Conservation (phyloP, 23 tunicate genomes). For the Trididemnum clinides region DNA sequence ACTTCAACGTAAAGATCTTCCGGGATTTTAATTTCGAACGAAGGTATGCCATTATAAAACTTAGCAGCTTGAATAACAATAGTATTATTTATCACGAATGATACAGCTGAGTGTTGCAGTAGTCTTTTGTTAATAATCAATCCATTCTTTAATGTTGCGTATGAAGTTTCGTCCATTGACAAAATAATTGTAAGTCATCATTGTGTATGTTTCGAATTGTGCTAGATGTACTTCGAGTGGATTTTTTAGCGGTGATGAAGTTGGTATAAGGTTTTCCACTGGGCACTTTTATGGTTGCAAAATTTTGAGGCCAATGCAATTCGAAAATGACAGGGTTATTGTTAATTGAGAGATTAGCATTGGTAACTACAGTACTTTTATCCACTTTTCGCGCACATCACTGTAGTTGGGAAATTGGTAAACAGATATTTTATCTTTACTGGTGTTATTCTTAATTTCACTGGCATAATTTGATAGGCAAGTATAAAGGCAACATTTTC, state of each 20-base stretch:
- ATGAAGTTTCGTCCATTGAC: neutral
- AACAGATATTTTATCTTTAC: neutral
- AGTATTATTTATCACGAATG: neutral
- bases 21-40: neutral
- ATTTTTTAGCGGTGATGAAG: neutral
- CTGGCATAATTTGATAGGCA: neutral
- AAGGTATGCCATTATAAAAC: neutral
- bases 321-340: neutral
- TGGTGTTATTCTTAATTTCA: neutral
- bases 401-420: neutral
- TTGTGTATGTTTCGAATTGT: neutral
- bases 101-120: neutral
- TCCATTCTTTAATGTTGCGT: neutral
- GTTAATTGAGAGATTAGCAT: neutral
- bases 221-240: neutral
- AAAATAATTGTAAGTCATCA: neutral
- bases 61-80: neutral
- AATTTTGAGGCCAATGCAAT: constrained; percentile 11
- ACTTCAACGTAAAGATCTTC: neutral
- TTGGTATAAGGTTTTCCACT: neutral
- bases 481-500: neutral
- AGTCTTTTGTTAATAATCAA: neutral
- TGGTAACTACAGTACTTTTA: neutral
- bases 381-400: neutral
- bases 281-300: neutral